Evolutionary conservation across 2,113 vertebrate genomes (phyloP), one percentile per base, ranked within the genome.

Genomic region (Galbula dea): DNA sequence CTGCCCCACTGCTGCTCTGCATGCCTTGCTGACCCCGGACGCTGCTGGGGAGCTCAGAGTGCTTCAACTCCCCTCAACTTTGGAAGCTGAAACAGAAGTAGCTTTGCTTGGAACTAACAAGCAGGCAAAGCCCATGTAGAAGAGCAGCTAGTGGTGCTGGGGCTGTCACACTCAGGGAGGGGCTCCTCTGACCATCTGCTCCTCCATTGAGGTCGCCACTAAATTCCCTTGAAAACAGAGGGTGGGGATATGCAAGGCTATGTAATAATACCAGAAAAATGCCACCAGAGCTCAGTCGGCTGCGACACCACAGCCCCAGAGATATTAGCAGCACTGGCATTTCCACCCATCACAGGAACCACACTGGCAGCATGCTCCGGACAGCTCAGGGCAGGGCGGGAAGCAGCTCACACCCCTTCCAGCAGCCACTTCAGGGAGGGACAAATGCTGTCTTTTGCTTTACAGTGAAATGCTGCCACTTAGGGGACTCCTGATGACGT

Each of bases 161-260:
- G 80, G 72, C n/a, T 85, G 85, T 91, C 14, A 58, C 6, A 12
- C 20, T 92, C 87, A 91, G 94, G 94, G 95, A 96, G 95, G 93
- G 79, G 87, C 51, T 96, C 45, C 83, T 86, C 67, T 9, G 20
- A 90, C 73, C 16, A n/a, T 75, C 27, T 59, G 87, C 76, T 95
- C 93, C 79, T 95, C 63, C 0, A 8, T 18, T n/a, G 27, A 89
- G 88, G 87, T 46, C 7, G 58, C 49, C 2, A 8, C 84, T 82
- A 63, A 91, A 96, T 95, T 96, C 94, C 86, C 94, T 97, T 95
- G 93, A 96, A 98, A 96, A 97, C 69, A 89, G 93, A 96, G 96
- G 97, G 96, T 95, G 95, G 94, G 92, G 96, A 97, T 67, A 71
- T 0, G 55, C 87, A 91, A 96, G 80, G 95, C 94, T 86, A 86